Base-by-base conservation (phyloP, 1,140 invertebrate genomes). In the Lycorma delicatula region DNA sequence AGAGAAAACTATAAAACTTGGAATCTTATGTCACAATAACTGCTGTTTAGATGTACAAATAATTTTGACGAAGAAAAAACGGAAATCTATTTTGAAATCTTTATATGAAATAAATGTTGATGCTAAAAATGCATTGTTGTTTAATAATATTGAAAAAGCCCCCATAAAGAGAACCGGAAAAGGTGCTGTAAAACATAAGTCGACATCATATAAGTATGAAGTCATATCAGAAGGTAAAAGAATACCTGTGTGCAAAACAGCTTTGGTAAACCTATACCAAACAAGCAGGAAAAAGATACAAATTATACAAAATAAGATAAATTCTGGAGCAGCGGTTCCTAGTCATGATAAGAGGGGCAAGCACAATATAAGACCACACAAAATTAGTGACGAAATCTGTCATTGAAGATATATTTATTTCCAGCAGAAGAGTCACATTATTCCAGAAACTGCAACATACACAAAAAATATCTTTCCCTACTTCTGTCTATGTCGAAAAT, bases 181-280 rank as follows among this genome's bases (percentile, higher is more conserved):
- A 11, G 29, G 38, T 41, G 52, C 52, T 20, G 38, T 41, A 12
- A 59, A 51, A 48, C n/a, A 31, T 56, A 56, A 49, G 60, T 46
- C 27, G 25, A 44, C 34, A 28, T 38, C 48, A 27, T 55, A 23
- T 59, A 47, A 23, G 27, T 50, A 56, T 5, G 54, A 29, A 29
- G 25, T 60, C 28, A 26, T 27, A 16, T 16, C 47, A 7, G 36
- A 13, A 16, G 44, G 31, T 23, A 36, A 46, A 11, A 25, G 34
- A 54, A 44, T 25, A 47, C 6, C 0, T 50, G 59, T 56, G 23
- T 56, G 36, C 20, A 25, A 29, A 47, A 12, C 13, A 48, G 28
- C 44, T 46, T 27, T 47, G 13, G 18, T n/a, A 18, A 18, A 25
- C 20, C 26, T 56, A 20, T 48, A 47, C 31, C 7, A 55, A 4